Percentiles rank a stretch among this genome's conserved stretches.
Conservation (phyloP, 2,113 vertebrate genomes). For the Muscicapa adusta region DNA sequence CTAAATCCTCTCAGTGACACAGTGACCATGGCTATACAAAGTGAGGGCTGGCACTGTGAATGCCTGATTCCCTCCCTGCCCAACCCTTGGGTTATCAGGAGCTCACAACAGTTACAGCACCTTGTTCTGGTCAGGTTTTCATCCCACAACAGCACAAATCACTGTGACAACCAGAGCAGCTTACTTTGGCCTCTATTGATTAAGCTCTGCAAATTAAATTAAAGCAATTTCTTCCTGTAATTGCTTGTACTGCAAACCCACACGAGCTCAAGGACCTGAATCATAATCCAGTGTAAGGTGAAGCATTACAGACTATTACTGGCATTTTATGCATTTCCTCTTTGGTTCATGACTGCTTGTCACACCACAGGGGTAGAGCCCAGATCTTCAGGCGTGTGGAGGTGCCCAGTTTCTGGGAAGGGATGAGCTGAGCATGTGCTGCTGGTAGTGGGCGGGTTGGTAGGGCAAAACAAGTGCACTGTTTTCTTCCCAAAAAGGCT, state of each 20-base stretch:
- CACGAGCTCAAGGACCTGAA: neutral
- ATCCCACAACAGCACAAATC: neutral
- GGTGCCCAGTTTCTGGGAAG: neutral
- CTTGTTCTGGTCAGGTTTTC: neutral
- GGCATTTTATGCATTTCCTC: neutral
- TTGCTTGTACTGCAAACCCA: neutral
- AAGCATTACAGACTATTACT: neutral
- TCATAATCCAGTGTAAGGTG: neutral
- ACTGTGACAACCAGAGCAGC: neutral
- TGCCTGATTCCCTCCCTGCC: neutral
- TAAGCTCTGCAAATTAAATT: conserved; percentile 28
- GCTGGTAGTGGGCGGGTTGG: neutral
- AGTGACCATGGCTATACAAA: neutral
- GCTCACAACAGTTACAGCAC: neutral
- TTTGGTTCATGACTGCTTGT: neutral
- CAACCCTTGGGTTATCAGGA: neutral
- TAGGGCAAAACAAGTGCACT: neutral
- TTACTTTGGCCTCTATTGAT: neutral
- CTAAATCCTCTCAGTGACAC: neutral
- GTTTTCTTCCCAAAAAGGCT: neutral
- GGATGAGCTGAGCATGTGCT: neutral
- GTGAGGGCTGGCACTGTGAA: neutral
- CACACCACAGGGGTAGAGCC: neutral
- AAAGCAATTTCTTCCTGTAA: conserved; percentile 6
- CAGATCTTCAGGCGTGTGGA: neutral